Percentiles rank a stretch among this genome's conserved stretches.
Evolutionary conservation across 2,113 vertebrate genomes (phyloP).

Genomic region (Peromyscus polionotus): DNA sequence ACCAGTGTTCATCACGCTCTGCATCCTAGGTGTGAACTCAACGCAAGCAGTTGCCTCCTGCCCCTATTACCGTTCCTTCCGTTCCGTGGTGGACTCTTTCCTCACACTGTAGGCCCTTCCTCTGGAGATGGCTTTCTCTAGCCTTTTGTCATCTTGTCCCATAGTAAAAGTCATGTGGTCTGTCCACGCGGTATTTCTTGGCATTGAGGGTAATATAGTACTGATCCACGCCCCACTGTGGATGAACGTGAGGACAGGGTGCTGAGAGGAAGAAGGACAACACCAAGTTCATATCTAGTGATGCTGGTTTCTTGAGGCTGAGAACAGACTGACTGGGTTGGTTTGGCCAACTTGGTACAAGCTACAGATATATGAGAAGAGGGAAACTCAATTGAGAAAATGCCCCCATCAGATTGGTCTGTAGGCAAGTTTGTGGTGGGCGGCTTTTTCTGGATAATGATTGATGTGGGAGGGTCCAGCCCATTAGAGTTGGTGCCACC

Average conservation of each 20-base stretch:
- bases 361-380: not conserved
- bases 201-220: not conserved
- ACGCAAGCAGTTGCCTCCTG: not conserved
- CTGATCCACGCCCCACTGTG: not conserved
- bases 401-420: not conserved
- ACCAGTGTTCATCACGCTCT: not conserved
- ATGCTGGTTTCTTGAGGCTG: not conserved
- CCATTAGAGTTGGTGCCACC: not conserved
- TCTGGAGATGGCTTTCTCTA: not conserved
- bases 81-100: not conserved
- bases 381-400: not conserved
- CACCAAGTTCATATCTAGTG: not conserved
- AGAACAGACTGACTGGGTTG: not conserved
- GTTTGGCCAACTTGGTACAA: not conserved
- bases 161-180: not conserved
- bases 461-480: not conserved
- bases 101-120: not conserved
- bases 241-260: rapidly evolving
- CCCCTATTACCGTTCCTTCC: not conserved
- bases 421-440: not conserved
- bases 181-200: not conserved
- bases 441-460: not conserved
- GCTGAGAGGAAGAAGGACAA: not conserved
- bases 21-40: not conserved
- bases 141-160: not conserved